Base-by-base conservation (phyloP, 2,888 invertebrate genomes). In the Apamea anceps region DNA sequence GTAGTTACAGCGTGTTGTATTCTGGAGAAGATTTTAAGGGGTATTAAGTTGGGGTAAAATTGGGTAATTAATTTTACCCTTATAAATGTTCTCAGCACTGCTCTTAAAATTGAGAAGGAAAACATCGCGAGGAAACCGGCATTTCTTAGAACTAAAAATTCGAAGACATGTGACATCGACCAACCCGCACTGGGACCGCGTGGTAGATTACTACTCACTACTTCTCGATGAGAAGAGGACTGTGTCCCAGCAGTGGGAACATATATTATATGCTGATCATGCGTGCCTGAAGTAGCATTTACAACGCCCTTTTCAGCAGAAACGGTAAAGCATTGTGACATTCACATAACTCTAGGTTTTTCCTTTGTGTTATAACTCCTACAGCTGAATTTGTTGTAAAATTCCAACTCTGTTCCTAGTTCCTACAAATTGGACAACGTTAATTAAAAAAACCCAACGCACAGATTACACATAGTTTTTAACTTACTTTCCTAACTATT, bases 1-100 rank as follows among this genome's bases (percentile, higher is more conserved):
- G 82, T 48, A 77, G 81, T 81, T 94, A 96, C 93, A 96, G 95
- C 89, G 15, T 95, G 96, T 85, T 90, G 42, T 62, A 57, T 85
- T 86, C 75, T 54, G 21, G 60, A 6, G 70, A 63, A 73, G 21
- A 81, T 86, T 63, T 28, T 25, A 21, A 37, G 0, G n/a, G n/a
- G 51, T 45, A 45, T 10, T 32, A n/a, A 37, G 10, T 65, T 51
- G 1, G 42, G 71, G 28, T 67, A 21, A 48, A 25, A 15, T 10
- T 28, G 15, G 25, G 7, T 63, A 54, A 57, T 25, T 67, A 7
- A 54, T 70, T 70, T 70, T 63, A 8, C 1, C 3, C 21, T 12
- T 63, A 32, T 25, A 7, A 28, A 62, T 62, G 62, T 25, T n/a
- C n/a, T n/a, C n/a, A n/a, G n/a, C n/a, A 57, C 25, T 57, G 2